Base-by-base conservation (phyloP, 37 sponge, comb jelly and placozoan species). In the Cliona cf. orientalis region DNA sequence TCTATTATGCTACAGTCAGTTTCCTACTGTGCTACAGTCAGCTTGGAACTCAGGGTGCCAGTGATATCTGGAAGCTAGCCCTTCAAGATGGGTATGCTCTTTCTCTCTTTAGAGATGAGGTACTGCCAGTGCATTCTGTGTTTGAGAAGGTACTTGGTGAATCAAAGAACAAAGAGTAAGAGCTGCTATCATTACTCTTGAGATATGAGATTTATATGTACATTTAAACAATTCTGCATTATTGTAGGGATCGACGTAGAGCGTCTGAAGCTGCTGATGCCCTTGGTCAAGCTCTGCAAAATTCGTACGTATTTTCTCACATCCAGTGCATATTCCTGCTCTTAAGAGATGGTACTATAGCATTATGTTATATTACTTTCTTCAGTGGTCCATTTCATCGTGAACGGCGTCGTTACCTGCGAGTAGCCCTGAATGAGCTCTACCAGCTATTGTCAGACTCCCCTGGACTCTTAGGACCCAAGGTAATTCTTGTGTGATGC, bases 401-500 rank as follows among this genome's bases (percentile, higher is more conserved):
- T 55, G 95, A 95, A 42, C 60, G 87, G 58, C 63, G 97, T 59
- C 81, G 82, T 26, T 96, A 84, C 80, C 80, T 96, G 12, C 74
- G 93, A 6, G 67, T 70, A n/a, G 77, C 91, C 19, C 87, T 97
- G 39, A 80, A 44, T 28, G 97, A 97, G 62, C 83, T 97, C 17
- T 66, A 75, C 66, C 70, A 64, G 39, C 69, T 97, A 7, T 60
- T 94, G n/a, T 38, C 76, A 68, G 97, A 97, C 78, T 76, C 87
- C 28, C 97, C 97, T 3, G 97, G 97, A 32, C 77, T 97, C 1
- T 60, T 94, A 9, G 97, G 97, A 22, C 97, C 97, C 28, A 94
- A 97, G 83, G 85, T 96, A 34, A 55, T 34, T 42, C 55, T 49
- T 17, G 11, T 19, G 55, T 49, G 55, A 11, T 49, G 17, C 14